Evolutionary conservation across 2,113 vertebrate species (phyloP).

Genomic region (Callospermophilus lateralis): DNA sequence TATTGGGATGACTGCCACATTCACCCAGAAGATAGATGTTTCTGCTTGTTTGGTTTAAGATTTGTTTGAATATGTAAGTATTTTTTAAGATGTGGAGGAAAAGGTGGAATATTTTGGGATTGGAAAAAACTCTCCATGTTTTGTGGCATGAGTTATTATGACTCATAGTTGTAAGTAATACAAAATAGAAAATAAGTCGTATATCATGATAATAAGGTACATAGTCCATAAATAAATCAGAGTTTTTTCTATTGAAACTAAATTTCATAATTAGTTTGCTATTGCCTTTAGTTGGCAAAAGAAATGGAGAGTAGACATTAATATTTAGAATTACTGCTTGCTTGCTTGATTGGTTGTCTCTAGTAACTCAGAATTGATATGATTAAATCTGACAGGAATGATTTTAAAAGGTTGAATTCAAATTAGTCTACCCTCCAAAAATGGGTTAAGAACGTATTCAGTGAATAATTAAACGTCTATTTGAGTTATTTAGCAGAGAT

Average conservation of each 20-base stretch:
- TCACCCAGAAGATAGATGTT: not conserved
- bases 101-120: not conserved
- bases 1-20: not conserved
- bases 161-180: not conserved
- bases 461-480: not conserved
- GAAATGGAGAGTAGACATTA: not conserved
- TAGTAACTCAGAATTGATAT: not conserved
- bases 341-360: not conserved
- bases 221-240: not conserved
- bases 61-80: slow-evolving; percentile 32
- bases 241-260: not conserved
- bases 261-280: not conserved
- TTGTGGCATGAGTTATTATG: not conserved
- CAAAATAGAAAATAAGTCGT: not conserved
- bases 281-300: not conserved
- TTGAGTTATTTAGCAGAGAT: not conserved
- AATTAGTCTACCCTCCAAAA: not conserved
- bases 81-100: not conserved
- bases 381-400: not conserved
- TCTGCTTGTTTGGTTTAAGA: not conserved
- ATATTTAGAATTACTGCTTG: not conserved
- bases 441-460: not conserved
- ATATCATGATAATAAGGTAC: not conserved
- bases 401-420: not conserved
- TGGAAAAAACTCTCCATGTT: not conserved